phyloP scores from a whole-genome alignment of 2,113 vertebrate species.

The Sceloporus undulatus region DNA sequence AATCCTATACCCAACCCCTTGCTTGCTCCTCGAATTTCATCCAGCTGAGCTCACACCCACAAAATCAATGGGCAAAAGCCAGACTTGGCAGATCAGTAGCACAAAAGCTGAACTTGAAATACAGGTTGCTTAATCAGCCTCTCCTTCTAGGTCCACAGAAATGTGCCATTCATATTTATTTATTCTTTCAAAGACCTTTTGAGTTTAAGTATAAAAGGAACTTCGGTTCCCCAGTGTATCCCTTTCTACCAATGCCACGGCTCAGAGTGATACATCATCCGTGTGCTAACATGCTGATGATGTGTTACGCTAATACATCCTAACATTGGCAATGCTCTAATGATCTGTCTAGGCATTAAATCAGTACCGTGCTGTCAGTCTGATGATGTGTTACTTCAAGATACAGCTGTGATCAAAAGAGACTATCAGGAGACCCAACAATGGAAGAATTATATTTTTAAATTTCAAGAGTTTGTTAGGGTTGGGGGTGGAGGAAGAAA shows the following conservation, averaged over 20 bases:
- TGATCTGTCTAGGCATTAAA: conserved; percentile 56
- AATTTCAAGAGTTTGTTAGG: conserved; percentile 47
- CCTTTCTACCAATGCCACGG: conserved; percentile 41
- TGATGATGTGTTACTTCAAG: conserved; percentile 62
- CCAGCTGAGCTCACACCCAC: not conserved
- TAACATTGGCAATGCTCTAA: conserved; percentile 57
- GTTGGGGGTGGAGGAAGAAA: not conserved
- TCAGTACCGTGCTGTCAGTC: conserved; percentile 55
- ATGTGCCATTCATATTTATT: conserved; percentile 28
- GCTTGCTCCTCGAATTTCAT: conserved; percentile 23
- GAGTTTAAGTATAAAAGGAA: conserved; percentile 37
- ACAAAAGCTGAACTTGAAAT: conserved; percentile 27
- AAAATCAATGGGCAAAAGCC: conserved; percentile 19
- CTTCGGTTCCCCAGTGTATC: not conserved
- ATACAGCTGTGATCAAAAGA: conserved; percentile 53
- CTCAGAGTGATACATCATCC: conserved; percentile 39
- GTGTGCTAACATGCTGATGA: conserved; percentile 18
- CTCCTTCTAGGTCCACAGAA: not conserved
- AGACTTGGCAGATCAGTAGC: conserved; percentile 8
- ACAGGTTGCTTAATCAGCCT: not conserved
- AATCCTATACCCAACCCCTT: not conserved
- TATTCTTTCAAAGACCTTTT: conserved; percentile 39
- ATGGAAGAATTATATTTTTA: conserved; percentile 47
- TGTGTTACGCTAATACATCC: conserved; percentile 48
- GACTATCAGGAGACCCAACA: conserved; percentile 57